A percentile compares a stretch with the other conserved stretches of the same genome.
phyloP scores from a whole-genome alignment of 2,797 vertebrate species.

The Siniperca scherzeri region DNA sequence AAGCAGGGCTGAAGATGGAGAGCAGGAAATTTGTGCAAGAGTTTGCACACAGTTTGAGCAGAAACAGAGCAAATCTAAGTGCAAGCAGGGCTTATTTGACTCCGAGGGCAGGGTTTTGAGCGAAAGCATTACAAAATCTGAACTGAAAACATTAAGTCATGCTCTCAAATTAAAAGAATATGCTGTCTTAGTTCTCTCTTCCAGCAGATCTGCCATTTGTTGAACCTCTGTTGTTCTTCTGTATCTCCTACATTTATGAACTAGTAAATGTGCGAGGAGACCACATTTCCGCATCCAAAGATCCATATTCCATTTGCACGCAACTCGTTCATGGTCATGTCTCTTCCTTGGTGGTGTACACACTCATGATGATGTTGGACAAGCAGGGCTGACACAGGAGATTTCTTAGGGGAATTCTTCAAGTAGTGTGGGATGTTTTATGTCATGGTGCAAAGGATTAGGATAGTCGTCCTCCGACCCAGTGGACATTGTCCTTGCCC shows the following conservation, averaged over 20 bases:
- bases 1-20: too few species aligned
- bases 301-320: not conserved
- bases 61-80: too few species aligned
- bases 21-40: too few species aligned
- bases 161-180: too few species aligned
- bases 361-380: conserved; percentile 1
- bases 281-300: conserved; percentile 15
- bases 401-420: not conserved
- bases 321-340: not conserved
- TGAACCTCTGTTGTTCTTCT: not conserved
- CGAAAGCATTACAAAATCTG: too few species aligned
- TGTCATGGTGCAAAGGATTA: not conserved
- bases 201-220: not conserved
- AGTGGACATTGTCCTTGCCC: conserved; percentile 1
- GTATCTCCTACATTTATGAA: conserved; percentile 23
- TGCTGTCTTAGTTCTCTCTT: not conserved
- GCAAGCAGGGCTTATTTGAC: too few species aligned
- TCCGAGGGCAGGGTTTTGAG: too few species aligned
- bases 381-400: not conserved
- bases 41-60: too few species aligned
- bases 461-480: conserved; percentile 12
- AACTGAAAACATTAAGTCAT: too few species aligned
- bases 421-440: not conserved
- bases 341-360: conserved; percentile 12
- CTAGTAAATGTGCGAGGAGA: conserved; percentile 17